Evolutionary conservation across 2,113 vertebrate genomes (phyloP), one percentile per base, ranked within the genome.

Genomic region (Nothobranchius kuhntae): DNA sequence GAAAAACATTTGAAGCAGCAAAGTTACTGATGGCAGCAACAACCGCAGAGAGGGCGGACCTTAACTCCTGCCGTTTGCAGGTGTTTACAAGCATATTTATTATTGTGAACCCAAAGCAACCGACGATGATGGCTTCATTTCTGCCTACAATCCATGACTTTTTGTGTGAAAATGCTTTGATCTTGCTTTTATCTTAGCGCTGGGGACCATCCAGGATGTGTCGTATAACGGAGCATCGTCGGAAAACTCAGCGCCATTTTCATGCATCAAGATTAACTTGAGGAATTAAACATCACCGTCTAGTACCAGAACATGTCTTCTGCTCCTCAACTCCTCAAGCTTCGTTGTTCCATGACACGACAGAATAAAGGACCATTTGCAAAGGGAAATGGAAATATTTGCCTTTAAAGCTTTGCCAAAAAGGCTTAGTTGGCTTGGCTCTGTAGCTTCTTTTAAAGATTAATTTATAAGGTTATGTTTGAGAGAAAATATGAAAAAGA

Each of bases 141-240:
- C 64, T 46, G 48, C 15, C 56, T 61, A 21, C 5, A 1, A 61
- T 50, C 56, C 63, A 50, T 67, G 30, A 30, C 71, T 48, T 48
- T 66, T 55, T 67, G 13, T 30, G n/a, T 21, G 6, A 52, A 66
- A 73, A 60, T 56, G 63, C 63, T 67, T 61, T 73, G 71, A 73
- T 67, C 63, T 44, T 55, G 71, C 53, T 61, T 53, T 61, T 40
- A 73, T 61, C 61, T 70, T 30, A 70, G 54, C 68, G 54, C 68
- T 54, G 58, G 51, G 68, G 51, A 70, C 26, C 26, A 48, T 26
- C 56, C 44, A 61, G 59, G 51, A 55, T 61, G 68, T 61, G 58
- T 54, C 68, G 7, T 40, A 40, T 3, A 61, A 38, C 58, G 38
- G 58, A 47, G 48, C 62, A 24, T 46, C 30, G 1, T 15, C 55